Evolutionary conservation across 2,888 invertebrate species (phyloP), one percentile per base, ranked within the genome.

Genomic region (Lochmaea crataegi): DNA sequence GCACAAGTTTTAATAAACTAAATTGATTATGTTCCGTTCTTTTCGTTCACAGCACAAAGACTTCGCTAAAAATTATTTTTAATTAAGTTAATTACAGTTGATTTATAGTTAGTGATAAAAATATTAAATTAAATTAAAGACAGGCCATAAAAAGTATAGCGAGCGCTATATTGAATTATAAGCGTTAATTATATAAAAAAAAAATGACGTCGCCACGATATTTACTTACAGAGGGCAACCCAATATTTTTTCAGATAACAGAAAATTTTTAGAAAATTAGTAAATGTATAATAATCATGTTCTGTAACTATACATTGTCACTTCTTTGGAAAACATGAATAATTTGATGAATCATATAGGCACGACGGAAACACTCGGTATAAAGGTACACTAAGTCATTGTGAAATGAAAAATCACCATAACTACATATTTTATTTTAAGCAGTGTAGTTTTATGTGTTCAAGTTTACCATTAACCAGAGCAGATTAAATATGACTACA

Each of bases 61-160:
- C 81, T 83, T 83, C 81, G 85, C 84, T 83, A 82, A 65, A 85
- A 86, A 87, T 86, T 85, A 86, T 85, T 86, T 87, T 86, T 85
- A 85, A 84, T 84, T 84, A 84, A 84, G 78, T 83, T 83, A 84
- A 86, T 86, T 86, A 84, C 84, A 82, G 84, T 83, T 86, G 86
- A 86, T 86, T 86, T 86, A 86, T 86, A 83, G 84, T 83, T 82
- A 77, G 80, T 83, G 85, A 85, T 85, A 85, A 86, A 86, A 87
- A 87, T 86, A 86, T 85, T 85, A 85, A 86, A 86, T 86, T 85
- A 85, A 86, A 85, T 85, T 84, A 85, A 85, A 86, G 85, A 84
- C 84, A 81, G 32, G 84, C 81, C 83, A 83, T 84, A 85, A 84
- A 85, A 78, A 84, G 84, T 83, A 83, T 79, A 81, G 77, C 73